Conservation (phyloP, 92 coral and sea anemone species). For the Paragorgia papillata region DNA sequence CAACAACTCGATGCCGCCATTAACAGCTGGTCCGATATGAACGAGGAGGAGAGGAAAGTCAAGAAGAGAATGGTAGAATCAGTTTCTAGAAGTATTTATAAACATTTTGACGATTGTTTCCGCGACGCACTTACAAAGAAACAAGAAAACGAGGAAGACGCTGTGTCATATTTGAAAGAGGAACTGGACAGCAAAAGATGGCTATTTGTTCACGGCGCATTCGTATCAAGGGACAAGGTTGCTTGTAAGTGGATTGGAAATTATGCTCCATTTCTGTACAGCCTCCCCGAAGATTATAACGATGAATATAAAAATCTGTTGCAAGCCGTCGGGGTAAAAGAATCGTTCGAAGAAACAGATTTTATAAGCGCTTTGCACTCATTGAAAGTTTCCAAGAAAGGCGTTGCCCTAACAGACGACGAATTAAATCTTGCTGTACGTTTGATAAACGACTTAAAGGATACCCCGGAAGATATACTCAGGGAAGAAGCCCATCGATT, state of each 20-base stretch:
- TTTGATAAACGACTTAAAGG: slow-evolving; percentile 59
- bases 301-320: slow-evolving; percentile 51
- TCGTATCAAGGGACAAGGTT: slow-evolving; percentile 59
- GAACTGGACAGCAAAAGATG: slow-evolving; percentile 45
- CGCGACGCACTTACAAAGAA: slow-evolving; percentile 79
- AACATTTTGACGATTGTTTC: slow-evolving; percentile 65
- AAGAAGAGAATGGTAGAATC: slow-evolving; percentile 60
- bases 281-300: slow-evolving; percentile 51
- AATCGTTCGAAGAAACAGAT: slow-evolving; percentile 40
- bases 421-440: slow-evolving; percentile 63
- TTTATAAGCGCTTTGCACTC: slow-evolving; percentile 55
- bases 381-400: slow-evolving; percentile 54
- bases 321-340: slow-evolving; percentile 52
- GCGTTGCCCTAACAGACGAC: slow-evolving; percentile 20
- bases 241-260: slow-evolving; percentile 65
- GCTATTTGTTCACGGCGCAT: slow-evolving; percentile 60
- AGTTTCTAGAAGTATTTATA: slow-evolving; percentile 74
- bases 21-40: slow-evolving; percentile 52
- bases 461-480: slow-evolving; percentile 24
- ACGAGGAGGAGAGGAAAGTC: slow-evolving; percentile 51
- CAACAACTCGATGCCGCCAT: slow-evolving; percentile 60
- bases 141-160: too few species aligned
- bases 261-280: slow-evolving; percentile 74
- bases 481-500: slow-evolving; percentile 36
- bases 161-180: background rate